A percentile compares a stretch with the other conserved stretches of the same genome.
These are phyloP conservation scores for Phaedon cochleariae DNA, from an alignment of 2,888 invertebrate species.

Conservation along the genomic window DNA sequence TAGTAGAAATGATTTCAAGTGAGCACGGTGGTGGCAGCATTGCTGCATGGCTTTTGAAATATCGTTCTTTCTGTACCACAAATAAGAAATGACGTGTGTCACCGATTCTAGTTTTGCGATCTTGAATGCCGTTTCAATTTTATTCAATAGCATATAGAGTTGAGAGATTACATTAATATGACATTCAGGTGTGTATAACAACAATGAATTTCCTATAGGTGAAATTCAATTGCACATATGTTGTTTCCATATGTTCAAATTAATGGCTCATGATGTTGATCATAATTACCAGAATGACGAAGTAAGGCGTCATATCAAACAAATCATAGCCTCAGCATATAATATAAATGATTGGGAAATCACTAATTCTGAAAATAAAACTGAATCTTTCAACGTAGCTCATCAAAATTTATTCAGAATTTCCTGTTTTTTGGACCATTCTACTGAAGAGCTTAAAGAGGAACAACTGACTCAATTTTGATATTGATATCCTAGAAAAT, in stretches of 20 bases:
- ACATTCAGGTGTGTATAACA: too few species aligned
- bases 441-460: too few species aligned
- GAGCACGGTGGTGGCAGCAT: slow-evolving; percentile 31
- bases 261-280: slow-evolving; percentile 17
- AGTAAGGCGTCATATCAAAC: slow-evolving; percentile 16
- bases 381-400: background rate
- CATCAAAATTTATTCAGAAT: slow-evolving; percentile 1
- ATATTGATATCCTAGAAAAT: background rate
- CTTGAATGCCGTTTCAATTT: slow-evolving; percentile 31
- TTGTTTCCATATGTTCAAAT: slow-evolving; percentile 20
- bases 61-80: slow-evolving; percentile 25
- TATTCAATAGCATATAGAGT: slow-evolving; percentile 21
- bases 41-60: slow-evolving; percentile 29
- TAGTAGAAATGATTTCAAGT: slow-evolving; percentile 32
- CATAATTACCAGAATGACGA: background rate
- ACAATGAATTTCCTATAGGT: too few species aligned
- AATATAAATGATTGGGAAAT: slow-evolving; percentile 12
- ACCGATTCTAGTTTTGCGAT: slow-evolving; percentile 38
- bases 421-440: background rate
- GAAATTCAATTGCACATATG: slow-evolving; percentile 13
- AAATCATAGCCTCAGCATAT: slow-evolving; percentile 7
- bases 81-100: slow-evolving; percentile 35
- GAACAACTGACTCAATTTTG: too few species aligned
- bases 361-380: background rate
- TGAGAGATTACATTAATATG: too few species aligned